Conservation (phyloP, 2,888 invertebrate genomes). For the Amphipyra tragopoginis region DNA sequence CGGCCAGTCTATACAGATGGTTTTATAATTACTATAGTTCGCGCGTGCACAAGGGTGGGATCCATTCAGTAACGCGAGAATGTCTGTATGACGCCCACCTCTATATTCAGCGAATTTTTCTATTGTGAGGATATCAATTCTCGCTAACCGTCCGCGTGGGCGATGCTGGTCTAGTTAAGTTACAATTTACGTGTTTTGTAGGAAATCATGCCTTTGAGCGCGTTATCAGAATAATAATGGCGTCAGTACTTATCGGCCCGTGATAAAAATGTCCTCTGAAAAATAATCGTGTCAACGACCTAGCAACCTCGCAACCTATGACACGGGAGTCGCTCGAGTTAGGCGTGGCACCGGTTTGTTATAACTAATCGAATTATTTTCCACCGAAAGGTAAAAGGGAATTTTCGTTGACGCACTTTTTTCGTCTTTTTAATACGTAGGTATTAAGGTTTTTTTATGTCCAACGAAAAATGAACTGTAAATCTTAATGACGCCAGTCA, state of each 20-base stretch:
- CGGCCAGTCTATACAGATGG: slow-evolving; percentile 39
- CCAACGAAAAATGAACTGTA: slow-evolving; percentile 33
- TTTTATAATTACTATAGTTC: slow-evolving; percentile 45
- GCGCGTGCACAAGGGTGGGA: slow-evolving; percentile 25
- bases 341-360: slow-evolving; percentile 51
- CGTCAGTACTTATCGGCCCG: slow-evolving; percentile 61
- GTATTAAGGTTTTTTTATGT: slow-evolving; percentile 24
- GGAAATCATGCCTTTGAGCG: slow-evolving; percentile 52
- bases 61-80: slow-evolving; percentile 38
- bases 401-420: slow-evolving; percentile 28
- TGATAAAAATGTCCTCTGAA: slow-evolving; percentile 68
- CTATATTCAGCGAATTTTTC: slow-evolving; percentile 28
- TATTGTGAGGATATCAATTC: slow-evolving; percentile 46
- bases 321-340: slow-evolving; percentile 42
- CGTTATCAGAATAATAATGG: slow-evolving; percentile 66
- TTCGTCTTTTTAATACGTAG: slow-evolving; percentile 31
- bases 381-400: slow-evolving; percentile 15
- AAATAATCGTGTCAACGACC: slow-evolving; percentile 64
- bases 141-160: slow-evolving; percentile 26
- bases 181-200: slow-evolving; percentile 39
- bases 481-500: slow-evolving; percentile 47
- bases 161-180: slow-evolving; percentile 13
- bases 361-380: slow-evolving; percentile 56
- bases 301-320: slow-evolving; percentile 58
- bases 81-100: slow-evolving; percentile 48